Conservation (phyloP, 2,888 invertebrate species). For the Cotesia congregata region DNA sequence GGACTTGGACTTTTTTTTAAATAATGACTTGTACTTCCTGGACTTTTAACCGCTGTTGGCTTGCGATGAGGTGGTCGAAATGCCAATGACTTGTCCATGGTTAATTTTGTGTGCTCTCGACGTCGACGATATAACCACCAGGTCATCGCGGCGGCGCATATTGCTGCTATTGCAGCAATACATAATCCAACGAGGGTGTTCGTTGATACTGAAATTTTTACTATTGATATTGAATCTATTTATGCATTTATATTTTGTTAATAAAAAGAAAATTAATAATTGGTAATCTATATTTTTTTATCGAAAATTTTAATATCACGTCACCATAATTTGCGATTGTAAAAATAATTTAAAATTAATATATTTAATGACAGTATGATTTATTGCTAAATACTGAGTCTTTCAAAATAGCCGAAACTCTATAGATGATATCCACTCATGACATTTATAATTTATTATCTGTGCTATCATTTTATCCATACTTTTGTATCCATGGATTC, state of each 20-base stretch:
- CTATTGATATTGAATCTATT: constrained; percentile 1
- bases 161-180: constrained; percentile 75
- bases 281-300: neutral
- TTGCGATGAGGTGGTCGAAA: constrained; percentile 80
- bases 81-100: constrained; percentile 76
- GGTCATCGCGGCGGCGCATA: constrained; percentile 75
- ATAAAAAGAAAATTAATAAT: neutral
- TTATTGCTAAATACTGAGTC: too few relatives aligned
- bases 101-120: constrained; percentile 71
- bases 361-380: too few relatives aligned
- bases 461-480: too few relatives aligned
- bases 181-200: constrained; percentile 76
- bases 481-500: too few relatives aligned
- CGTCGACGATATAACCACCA: constrained; percentile 79
- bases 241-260: neutral
- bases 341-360: too few relatives aligned
- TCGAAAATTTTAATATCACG: neutral
- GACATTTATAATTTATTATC: too few relatives aligned
- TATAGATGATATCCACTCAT: too few relatives aligned
- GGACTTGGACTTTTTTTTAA: constrained; percentile 95
- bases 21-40: constrained; percentile 86
- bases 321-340: too few relatives aligned
- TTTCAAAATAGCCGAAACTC: too few relatives aligned
- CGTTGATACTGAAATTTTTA: constrained; percentile 71
- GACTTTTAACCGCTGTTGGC: constrained; percentile 88